Percentiles rank a stretch among this genome's conserved stretches.
Evolutionary conservation across 92 coral and sea anemone genomes (phyloP).

Genomic region (Isaurus tuberculatus): DNA sequence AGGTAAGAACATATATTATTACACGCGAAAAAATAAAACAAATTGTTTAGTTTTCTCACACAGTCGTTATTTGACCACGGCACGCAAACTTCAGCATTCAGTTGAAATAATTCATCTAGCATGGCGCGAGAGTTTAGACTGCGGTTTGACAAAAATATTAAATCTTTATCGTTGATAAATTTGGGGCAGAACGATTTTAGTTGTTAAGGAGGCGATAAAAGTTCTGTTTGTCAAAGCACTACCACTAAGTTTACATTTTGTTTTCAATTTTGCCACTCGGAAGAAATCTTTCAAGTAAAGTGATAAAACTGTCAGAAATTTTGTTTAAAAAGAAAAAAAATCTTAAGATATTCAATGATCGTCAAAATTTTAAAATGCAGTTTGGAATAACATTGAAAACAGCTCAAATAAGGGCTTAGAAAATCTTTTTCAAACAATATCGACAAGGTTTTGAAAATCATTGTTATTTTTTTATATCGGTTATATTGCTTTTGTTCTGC

Average conservation of each 20-base stretch:
- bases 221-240: neutral
- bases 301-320: neutral
- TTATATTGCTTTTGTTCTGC: neutral
- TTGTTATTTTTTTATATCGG: neutral
- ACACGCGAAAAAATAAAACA: neutral
- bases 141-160: conserved; percentile 5
- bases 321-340: too few relatives aligned
- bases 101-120: neutral
- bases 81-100: neutral
- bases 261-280: neutral
- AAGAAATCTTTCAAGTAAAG: conserved; percentile 3
- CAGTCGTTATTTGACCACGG: neutral
- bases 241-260: neutral
- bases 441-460: conserved; percentile 5
- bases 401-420: neutral
- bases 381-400: neutral
- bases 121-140: neutral
- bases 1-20: conserved; percentile 10
- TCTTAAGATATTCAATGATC: neutral
- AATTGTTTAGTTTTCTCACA: neutral
- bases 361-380: neutral
- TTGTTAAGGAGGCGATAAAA: neutral
- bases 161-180: neutral
- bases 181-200: neutral
- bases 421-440: conserved; percentile 6